These are phyloP conservation scores for Luperina testacea DNA, from an alignment of 2,888 invertebrate genomes.

Conservation along the genomic window DNA sequence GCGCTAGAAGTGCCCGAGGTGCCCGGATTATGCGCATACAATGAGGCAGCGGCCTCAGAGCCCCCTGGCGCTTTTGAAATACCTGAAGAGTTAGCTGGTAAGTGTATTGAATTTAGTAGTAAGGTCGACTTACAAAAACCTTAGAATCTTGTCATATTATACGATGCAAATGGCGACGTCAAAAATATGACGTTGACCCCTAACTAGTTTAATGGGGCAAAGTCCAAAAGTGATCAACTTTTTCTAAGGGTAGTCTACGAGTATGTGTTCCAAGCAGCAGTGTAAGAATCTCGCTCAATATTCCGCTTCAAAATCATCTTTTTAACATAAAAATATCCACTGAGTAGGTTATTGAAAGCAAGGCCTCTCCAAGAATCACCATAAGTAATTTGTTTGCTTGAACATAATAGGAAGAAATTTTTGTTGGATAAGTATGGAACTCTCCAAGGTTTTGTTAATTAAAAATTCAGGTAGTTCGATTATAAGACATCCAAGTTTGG, in stretches of 20 bases:
- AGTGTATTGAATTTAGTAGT: constrained; percentile 3
- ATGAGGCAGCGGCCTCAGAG: constrained; percentile 24
- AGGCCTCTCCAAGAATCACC: neutral
- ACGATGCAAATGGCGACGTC: neutral
- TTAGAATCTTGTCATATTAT: neutral
- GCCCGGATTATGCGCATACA: constrained; percentile 10
- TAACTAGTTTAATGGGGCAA: no score
- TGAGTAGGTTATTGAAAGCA: neutral
- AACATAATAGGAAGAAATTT: neutral
- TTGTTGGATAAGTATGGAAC: neutral
- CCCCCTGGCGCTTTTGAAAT: constrained; percentile 58
- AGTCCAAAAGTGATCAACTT: no score
- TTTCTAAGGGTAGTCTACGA: neutral
- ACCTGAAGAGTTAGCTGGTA: constrained; percentile 76
- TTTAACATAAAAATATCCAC: neutral
- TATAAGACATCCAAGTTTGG: neutral
- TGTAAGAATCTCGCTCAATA: neutral
- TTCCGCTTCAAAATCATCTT: neutral
- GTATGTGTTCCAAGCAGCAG: neutral
- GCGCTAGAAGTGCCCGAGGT: constrained; percentile 60
- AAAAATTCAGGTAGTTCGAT: neutral
- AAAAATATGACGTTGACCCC: neutral
- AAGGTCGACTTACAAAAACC: neutral
- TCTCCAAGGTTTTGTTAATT: neutral
- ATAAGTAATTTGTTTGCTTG: no score